Evolutionary conservation across 92 coral and sea anemone genomes (phyloP).

Genomic region (Heliopora coerulea): DNA sequence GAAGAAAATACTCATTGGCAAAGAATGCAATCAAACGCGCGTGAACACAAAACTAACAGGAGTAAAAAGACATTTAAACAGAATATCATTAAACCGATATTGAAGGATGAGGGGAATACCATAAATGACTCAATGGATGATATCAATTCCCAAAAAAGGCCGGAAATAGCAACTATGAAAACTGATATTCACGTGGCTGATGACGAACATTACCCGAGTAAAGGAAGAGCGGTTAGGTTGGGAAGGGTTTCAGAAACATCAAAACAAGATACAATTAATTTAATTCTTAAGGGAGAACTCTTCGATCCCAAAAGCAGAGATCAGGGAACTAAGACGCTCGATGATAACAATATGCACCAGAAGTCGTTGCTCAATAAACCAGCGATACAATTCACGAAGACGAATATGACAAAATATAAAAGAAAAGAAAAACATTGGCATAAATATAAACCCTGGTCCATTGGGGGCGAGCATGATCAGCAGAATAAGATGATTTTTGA

Average conservation of each 20-base stretch:
- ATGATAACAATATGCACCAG: not conserved
- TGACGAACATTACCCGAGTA: not conserved
- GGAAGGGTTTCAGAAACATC: not conserved
- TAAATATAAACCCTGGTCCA: not conserved
- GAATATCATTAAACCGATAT: too few relatives aligned
- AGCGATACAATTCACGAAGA: not conserved
- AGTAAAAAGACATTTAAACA: too few relatives aligned
- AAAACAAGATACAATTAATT: not conserved
- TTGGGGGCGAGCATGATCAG: not conserved
- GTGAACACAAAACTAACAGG: too few relatives aligned
- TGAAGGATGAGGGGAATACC: too few relatives aligned
- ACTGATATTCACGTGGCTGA: too few relatives aligned
- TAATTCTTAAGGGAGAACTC: not conserved
- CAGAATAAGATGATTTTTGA: not conserved
- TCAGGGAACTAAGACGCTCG: not conserved
- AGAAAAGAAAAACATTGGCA: not conserved
- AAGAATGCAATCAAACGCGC: too few relatives aligned
- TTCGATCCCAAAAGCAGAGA: not conserved
- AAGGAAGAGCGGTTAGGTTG: not conserved
- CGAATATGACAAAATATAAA: not conserved
- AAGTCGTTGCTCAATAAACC: not conserved
- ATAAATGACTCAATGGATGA: too few relatives aligned
- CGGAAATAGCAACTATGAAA: not conserved
- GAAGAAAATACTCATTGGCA: too few relatives aligned
- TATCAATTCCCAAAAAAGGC: too few relatives aligned